Base-by-base conservation (phyloP, 2,113 vertebrate genomes). In the Pelobates fuscus region DNA sequence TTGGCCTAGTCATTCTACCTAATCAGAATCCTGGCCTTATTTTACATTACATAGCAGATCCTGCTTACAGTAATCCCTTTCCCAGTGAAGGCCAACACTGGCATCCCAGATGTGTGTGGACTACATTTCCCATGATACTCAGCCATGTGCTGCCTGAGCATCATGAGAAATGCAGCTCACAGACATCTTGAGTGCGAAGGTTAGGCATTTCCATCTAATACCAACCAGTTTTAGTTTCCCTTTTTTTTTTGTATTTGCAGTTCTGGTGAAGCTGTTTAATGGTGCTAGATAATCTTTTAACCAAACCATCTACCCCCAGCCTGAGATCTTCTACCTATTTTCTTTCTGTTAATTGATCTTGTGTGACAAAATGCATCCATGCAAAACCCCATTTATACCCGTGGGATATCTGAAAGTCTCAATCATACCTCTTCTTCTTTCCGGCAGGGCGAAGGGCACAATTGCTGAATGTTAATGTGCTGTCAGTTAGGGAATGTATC, bases 401-500 rank as follows among this genome's bases (percentile, higher is more conserved):
- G 18, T 60, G 72, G 64, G 72, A 76, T 67, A 76, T 59, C 32
- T 67, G 59, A 74, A 75, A 67, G 41, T n/a, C 72, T 67, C 72
- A 67, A 60, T 67, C 72, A 76, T 76, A 76, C 72, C 72, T 76
- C 71, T 66, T 59, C 72, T 61, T 71, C 46, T 68, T 68, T 26
- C 72, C 64, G 64, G 72, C 64, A 67, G 72, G 55, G 72, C 55
- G 72, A 67, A 76, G 72, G 72, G 37, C 64, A 76, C 72, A 67
- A 66, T 59, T 76, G 72, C 55, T 49, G 72, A 76, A 76, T 76
- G 72, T 18, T 67, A 76, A 76, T 76, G 64, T 76, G 72, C 72
- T 67, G 72, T 67, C 72, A 76, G 72, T 76, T 76, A 61, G 72
- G 72, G 72, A 60, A 76, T 76, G 63, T 76, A 76, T 76, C 72